Conservation (phyloP, 92 coral and sea anemone species). For the Parazoanthus atlanticus region DNA sequence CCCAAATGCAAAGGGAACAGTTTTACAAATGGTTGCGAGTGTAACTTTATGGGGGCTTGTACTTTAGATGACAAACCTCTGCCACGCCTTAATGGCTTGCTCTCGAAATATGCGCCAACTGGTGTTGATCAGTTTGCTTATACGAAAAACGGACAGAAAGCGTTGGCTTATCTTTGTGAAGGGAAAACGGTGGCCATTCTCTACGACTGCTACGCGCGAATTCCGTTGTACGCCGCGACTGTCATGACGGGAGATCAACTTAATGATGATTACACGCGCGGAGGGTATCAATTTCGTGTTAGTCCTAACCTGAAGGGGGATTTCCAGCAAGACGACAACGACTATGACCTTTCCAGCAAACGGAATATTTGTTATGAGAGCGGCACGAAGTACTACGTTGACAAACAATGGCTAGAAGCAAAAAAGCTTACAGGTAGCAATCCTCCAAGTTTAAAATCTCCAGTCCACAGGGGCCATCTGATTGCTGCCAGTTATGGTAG, state of each 20-base stretch:
- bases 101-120: neutral
- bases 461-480: slow-evolving; percentile 21
- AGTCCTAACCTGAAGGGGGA: neutral
- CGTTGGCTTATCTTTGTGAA: slow-evolving; percentile 10
- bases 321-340: neutral
- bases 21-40: neutral
- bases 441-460: neutral
- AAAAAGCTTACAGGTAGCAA: neutral
- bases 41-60: neutral
- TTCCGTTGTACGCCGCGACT: slow-evolving; percentile 46
- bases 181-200: slow-evolving; percentile 40
- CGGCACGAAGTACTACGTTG: neutral
- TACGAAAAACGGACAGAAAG: neutral
- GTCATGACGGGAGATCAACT: slow-evolving; percentile 35
- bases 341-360: neutral
- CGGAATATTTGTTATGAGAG: neutral
- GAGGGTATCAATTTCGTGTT: neutral
- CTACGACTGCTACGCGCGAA: slow-evolving; percentile 42
- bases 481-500: slow-evolving; percentile 12
- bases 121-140: slow-evolving; percentile 17
- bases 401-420: neutral
- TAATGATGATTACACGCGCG: neutral
- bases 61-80: neutral
- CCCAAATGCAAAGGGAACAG: neutral
- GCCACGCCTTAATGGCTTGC: neutral